Evolutionary conservation across 2,888 invertebrate genomes (phyloP), one percentile per base, ranked within the genome.

Genomic region (Apomyelois bistriatella): DNA sequence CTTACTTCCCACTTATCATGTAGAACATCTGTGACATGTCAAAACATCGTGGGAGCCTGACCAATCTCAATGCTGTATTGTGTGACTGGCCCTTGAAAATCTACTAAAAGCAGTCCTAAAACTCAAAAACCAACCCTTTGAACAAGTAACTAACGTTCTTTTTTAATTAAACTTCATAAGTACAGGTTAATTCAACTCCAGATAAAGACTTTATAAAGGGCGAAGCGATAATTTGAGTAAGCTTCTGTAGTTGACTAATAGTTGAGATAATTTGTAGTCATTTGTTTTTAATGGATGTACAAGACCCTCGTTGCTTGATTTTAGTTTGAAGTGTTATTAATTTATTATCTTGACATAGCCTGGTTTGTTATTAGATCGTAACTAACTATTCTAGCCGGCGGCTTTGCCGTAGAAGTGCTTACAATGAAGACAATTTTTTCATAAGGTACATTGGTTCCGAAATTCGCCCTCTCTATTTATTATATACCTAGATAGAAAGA

Each of bases 21-120:
- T 15, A 8, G 28, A 40, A 63, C 13, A 48, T 62, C 69, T 66
- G 53, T 36, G 59, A 53, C 43, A 59, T 59, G 66, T 73, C 70
- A 70, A 66, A 58, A 62, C 55, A 69, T 76, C 85, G 84, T 85
- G 85, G 85, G 85, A 85, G 77, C 82, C 78, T 82, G 80, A 81
- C 80, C 82, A 79, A 22, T 68, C 82, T 79, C 83, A 84, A 83
- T 74, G 68, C 56, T 48, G 63, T 74, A 66, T 72, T 76, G 68
- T 81, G 72, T 78, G 70, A 67, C 74, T 69, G 59, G 55, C 60
- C 55, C 66, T 72, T 68, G 61, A 22, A 22, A 22, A 22, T 22
- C 22, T 22, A 22, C 22, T n/a, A n/a, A 70, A 57, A 61, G 16
- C 53, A 43, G 15, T 30, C 38, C 42, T 51, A 8, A 51, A n/a